Conservation (phyloP, 2,888 invertebrate genomes). For the Volucella bombylans region DNA sequence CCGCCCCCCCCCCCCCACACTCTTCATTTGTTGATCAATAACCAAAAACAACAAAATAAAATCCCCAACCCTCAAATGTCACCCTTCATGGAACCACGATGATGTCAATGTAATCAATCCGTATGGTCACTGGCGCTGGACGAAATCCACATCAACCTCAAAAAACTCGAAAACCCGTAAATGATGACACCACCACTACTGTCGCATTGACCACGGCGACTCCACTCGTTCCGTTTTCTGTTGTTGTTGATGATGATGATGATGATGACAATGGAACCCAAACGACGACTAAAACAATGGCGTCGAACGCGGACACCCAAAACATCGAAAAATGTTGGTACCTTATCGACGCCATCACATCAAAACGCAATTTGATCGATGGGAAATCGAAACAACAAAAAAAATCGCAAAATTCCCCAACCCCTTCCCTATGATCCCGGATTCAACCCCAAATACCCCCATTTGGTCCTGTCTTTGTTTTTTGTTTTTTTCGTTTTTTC, state of each 20-base stretch:
- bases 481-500: not conserved
- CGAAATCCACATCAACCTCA: constrained; percentile 9
- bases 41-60: constrained; percentile 29
- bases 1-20: constrained; percentile 17
- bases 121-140: constrained; percentile 38
- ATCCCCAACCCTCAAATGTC: constrained; percentile 31
- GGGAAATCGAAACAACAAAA: constrained; percentile 22
- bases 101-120: constrained; percentile 66
- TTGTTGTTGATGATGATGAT: constrained; percentile 40
- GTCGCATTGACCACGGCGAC: constrained; percentile 58
- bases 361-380: constrained; percentile 77
- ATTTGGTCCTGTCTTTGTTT: constrained; percentile 20
- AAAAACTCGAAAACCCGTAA: constrained; percentile 53
- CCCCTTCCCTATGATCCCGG: constrained; percentile 1
- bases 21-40: constrained; percentile 45
- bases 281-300: constrained; percentile 62
- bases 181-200: constrained; percentile 61
- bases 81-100: constrained; percentile 19
- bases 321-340: constrained; percentile 48
- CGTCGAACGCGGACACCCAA: constrained; percentile 56
- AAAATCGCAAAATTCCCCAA: constrained; percentile 9
- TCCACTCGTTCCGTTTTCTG: constrained; percentile 60
- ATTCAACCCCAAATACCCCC: constrained; percentile 27
- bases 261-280: constrained; percentile 58
- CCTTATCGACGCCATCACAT: constrained; percentile 71